Base-by-base conservation (phyloP, 2,113 vertebrate species). In the Trogon melanurus region DNA sequence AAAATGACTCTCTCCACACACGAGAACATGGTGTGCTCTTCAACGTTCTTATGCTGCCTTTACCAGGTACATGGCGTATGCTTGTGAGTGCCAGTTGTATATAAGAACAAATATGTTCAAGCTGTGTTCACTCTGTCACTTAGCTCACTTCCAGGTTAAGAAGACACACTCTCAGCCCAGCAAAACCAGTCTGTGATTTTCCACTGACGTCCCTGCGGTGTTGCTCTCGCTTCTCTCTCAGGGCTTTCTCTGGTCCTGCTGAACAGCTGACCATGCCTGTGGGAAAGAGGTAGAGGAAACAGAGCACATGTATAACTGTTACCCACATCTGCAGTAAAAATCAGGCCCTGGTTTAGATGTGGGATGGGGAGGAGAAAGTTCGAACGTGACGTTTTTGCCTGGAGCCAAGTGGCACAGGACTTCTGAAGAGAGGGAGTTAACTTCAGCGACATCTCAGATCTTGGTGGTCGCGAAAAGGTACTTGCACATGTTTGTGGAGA, bases 91-190 rank as follows among this genome's bases (percentile, higher is more conserved):
- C 11, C 21, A 11, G 18, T 10, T 71, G 2, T 32, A 36, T 13
- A 19, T 66, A 2, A 44, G 36, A 51, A 51, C 9, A 1, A 1
- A 1, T 21, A 13, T 2, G 2, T 48, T 47, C 12, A n/a, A 50
- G 15, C 23, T 53, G 3, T 3, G 4, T 23, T 79, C 12, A 5
- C 9, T 48, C 36, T 7, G 6, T 34, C 16, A 4, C 41, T 32
- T 29, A 53, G 6, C 22, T 69, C 11, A 4, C 5, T 44, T 58
- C 27, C 60, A 54, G 32, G 21, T 67, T 54, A 53, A 62, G 30
- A 25, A 60, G 58, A 7, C 9, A 29, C 8, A 9, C 8, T 38
- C n/a, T 69, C 34, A 30, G 27, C 16, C 30, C 44, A 38, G 21
- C 27, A 45, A 78, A 94, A 45, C 16, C 23, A 51, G 32, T 69